Evolutionary conservation across 1,140 invertebrate species (phyloP), one percentile per base, ranked within the genome.

Genomic region (Psix sp.): DNA sequence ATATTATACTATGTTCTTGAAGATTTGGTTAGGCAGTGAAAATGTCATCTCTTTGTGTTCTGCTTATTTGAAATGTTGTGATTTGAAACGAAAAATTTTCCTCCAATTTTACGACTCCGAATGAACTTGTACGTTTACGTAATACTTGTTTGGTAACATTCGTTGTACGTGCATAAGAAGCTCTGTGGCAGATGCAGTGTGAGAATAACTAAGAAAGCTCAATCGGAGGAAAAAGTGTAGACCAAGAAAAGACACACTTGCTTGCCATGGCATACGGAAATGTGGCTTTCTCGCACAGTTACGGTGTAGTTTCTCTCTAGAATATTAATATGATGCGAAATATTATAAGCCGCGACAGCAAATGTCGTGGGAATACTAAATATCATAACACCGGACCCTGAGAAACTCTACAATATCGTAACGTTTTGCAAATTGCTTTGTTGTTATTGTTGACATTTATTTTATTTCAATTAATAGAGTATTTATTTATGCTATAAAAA

Each of bases 241-340:
- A 59, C 71, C 65, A 70, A 74, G 76, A 56, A 65, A 68, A 67
- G 63, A 65, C 54, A 43, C 46, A 66, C 46, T 36, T 49, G 42
- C 26, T 16, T 54, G 46, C 40, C 36, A 57, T 40, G 40, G 33
- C 42, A 33, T 43, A 52, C 43, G 45, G 42, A 35, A 67, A 48
- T 40, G 70, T 66, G 42, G 56, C 57, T 65, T 67, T 66, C 72
- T 72, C 59, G 39, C 74, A 59, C 77, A 78, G 71, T 56, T 60
- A 71, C 49, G 42, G 56, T 38, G 54, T 56, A 48, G 76, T 77
- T 79, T 85, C 82, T 79, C 82, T 76, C 75, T 83, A 81, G 84
- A 86, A 86, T 87, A 86, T 87, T 87, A 87, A 87, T 87, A 85
- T 84, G 82, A 86, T 84, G 84, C 83, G 81, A 86, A 87, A 87